phyloP scores from a whole-genome alignment of 2,888 invertebrate genomes.

The Gandaritis pyraliata region DNA sequence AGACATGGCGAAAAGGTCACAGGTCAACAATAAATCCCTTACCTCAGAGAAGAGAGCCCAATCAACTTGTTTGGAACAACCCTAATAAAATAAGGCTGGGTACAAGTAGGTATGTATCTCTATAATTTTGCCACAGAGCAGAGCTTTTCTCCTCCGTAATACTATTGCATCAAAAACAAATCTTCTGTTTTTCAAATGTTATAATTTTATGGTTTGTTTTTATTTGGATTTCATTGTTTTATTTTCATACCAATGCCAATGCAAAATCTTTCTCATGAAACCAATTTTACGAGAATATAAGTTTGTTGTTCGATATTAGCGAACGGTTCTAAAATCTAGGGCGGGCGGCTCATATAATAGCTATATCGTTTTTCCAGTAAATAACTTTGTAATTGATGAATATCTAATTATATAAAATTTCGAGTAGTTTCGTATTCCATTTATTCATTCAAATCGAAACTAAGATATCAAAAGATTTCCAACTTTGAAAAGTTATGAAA shows the following conservation, averaged over 20 bases:
- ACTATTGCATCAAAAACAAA: no score
- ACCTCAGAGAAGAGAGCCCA: constrained; percentile 20
- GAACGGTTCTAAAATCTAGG: constrained; percentile 15
- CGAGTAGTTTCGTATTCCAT: background rate
- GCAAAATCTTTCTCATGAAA: background rate
- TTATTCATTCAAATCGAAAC: no score
- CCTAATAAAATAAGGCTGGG: no score
- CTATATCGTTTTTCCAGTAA: background rate
- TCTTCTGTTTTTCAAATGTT: background rate
- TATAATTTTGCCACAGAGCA: no score
- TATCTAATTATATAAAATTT: background rate
- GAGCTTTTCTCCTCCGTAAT: no score
- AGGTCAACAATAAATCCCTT: constrained; percentile 24
- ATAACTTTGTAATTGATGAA: background rate
- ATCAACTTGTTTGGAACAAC: background rate
- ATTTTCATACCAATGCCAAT: background rate
- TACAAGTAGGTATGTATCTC: no score
- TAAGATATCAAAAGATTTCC: background rate
- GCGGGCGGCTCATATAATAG: constrained; percentile 18
- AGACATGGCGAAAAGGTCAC: constrained; percentile 18
- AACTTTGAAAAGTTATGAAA: background rate
- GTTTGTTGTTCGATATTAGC: constrained; percentile 12
- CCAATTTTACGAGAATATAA: background rate
- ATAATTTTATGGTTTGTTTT: background rate
- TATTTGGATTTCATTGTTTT: background rate